A percentile compares a stretch with the other conserved stretches of the same genome.
phyloP scores from a whole-genome alignment of 2,113 vertebrate genomes.

The Elaphurus davidianus region DNA sequence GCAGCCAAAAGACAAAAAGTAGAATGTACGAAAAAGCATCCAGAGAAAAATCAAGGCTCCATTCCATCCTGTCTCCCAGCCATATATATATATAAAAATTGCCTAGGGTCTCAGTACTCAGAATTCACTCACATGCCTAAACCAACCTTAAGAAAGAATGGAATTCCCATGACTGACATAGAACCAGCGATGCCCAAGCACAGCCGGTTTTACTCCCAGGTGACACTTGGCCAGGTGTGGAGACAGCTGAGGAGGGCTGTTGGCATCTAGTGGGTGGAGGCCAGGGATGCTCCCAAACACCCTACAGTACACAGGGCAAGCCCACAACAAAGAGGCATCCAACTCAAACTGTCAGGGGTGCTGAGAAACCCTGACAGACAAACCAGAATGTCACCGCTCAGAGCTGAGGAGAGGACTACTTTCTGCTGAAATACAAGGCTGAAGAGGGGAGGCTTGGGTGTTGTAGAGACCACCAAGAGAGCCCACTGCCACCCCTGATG shows the following conservation, averaged over 20 bases:
- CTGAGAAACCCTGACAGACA: not conserved
- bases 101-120: not conserved
- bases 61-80: not conserved
- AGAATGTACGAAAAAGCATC: not conserved
- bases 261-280: not conserved
- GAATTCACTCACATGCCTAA: not conserved
- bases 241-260: not conserved
- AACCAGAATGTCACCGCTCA: too few species aligned
- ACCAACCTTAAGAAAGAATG: not conserved
- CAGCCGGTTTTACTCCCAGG: not conserved
- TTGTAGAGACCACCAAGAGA: not conserved
- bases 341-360: not conserved
- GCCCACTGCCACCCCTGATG: not conserved
- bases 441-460: not conserved
- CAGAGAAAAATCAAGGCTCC: not conserved
- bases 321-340: not conserved
- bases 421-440: not conserved
- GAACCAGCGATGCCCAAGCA: not conserved
- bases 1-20: accelerated
- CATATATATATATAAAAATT: not conserved
- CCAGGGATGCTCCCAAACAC: not conserved
- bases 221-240: not conserved
- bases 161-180: not conserved
- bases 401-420: not conserved
- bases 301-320: too few species aligned